Conservation (phyloP, 2,113 vertebrate genomes). For the Cebidichthys violaceus region DNA sequence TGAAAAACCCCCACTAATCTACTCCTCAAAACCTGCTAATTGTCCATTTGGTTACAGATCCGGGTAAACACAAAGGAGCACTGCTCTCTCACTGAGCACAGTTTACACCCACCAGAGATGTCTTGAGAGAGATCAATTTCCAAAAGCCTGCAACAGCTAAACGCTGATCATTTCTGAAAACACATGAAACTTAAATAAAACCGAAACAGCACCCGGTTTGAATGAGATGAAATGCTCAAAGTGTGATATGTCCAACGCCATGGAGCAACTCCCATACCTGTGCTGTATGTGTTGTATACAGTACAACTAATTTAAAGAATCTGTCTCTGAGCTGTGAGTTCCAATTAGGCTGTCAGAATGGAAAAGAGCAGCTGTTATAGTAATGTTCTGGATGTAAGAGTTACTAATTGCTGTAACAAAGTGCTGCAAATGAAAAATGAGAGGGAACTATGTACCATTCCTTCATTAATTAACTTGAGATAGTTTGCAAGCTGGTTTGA, state of each 20-base stretch:
- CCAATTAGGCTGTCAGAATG: slow-evolving; percentile 62
- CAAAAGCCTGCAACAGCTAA: slow-evolving; percentile 37
- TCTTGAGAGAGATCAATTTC: slow-evolving; percentile 44
- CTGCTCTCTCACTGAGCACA: slow-evolving; percentile 27
- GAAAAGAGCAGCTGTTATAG: slow-evolving; percentile 55
- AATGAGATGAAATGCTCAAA: slow-evolving; percentile 18
- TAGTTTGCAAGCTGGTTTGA: slow-evolving; percentile 43
- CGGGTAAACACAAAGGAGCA: slow-evolving; percentile 57
- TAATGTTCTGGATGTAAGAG: slow-evolving; percentile 57
- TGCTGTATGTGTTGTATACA: neutral
- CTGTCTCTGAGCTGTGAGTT: slow-evolving; percentile 45
- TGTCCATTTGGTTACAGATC: slow-evolving; percentile 74
- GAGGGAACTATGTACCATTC: slow-evolving; percentile 34
- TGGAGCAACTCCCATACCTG: slow-evolving; percentile 1
- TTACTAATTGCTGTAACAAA: slow-evolving; percentile 64
- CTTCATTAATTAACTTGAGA: slow-evolving; percentile 57
- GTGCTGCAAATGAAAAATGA: slow-evolving; percentile 62
- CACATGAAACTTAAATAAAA: slow-evolving; percentile 33
- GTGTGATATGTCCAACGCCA: slow-evolving; percentile 5
- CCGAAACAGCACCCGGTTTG: neutral
- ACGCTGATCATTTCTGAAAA: slow-evolving; percentile 29
- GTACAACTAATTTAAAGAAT: slow-evolving; percentile 1
- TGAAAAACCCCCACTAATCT: slow-evolving; percentile 63
- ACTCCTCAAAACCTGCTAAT: slow-evolving; percentile 69
- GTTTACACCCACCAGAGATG: slow-evolving; percentile 55